Percentiles rank a stretch among this genome's conserved stretches.
phyloP scores from a whole-genome alignment of 2,797 vertebrate species.

The Pelobates cultripes region DNA sequence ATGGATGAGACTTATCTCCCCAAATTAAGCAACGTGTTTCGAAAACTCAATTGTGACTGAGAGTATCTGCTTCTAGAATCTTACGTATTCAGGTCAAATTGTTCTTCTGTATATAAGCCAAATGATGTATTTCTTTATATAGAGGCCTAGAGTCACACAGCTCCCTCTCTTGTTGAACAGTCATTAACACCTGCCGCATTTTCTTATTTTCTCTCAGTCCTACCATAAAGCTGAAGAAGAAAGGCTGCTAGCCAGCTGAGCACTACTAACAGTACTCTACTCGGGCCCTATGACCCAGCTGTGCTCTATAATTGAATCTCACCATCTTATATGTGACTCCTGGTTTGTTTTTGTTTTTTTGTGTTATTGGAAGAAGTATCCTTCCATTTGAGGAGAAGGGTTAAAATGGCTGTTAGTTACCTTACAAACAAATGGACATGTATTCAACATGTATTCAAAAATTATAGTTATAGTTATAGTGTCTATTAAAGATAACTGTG shows the following conservation, averaged over 20 bases:
- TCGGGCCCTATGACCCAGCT: constrained; percentile 4
- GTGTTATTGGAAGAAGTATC: neutral
- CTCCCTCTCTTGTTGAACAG: neutral
- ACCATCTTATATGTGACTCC: neutral
- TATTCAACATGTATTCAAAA: neutral
- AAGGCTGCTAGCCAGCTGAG: neutral
- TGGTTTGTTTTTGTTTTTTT: neutral
- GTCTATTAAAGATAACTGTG: too few species aligned
- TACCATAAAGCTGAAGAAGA: neutral
- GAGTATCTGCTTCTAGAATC: neutral
- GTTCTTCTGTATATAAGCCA: neutral
- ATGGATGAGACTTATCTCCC: too few species aligned
- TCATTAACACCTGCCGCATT: constrained; percentile 6
- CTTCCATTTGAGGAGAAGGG: neutral
- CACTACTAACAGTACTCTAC: neutral
- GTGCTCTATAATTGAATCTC: constrained; percentile 9
- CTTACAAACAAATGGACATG: neutral
- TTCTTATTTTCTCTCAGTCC: neutral
- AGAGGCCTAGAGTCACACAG: neutral
- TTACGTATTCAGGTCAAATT: neutral
- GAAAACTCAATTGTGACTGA: neutral
- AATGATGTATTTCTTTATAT: neutral
- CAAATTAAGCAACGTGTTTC: too few species aligned
- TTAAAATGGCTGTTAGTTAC: neutral
- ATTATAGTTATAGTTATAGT: too few species aligned